A percentile compares a stretch with the other conserved stretches of the same genome.
These are phyloP conservation scores for Ophion ventricosus DNA, from an alignment of 2,888 invertebrate species.

Conservation along the genomic window DNA sequence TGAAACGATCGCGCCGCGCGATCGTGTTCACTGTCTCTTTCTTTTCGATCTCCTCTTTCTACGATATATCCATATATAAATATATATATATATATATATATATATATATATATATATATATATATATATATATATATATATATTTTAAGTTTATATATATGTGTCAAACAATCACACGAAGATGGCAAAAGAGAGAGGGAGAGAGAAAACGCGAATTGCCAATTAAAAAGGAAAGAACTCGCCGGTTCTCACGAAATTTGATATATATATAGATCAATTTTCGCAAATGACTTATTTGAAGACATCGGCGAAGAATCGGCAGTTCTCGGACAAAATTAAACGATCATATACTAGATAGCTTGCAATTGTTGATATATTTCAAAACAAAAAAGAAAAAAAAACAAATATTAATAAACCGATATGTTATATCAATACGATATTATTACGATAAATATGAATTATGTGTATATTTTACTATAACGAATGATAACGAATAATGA, in stretches of 20 bases:
- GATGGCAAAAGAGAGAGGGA: background rate
- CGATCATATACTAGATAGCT: slow-evolving; percentile 74
- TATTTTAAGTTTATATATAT: slow-evolving; percentile 3
- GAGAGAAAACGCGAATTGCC: background rate
- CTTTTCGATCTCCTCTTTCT: slow-evolving; percentile 24
- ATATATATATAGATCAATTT: slow-evolving; percentile 34
- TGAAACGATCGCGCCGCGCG: background rate
- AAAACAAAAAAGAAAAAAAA: slow-evolving; percentile 39
- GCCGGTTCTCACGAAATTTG: slow-evolving; percentile 19
- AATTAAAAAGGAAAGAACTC: slow-evolving; percentile 20
- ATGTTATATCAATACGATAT: slow-evolving; percentile 76
- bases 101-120: slow-evolving; percentile 25
- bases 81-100: slow-evolving; percentile 1
- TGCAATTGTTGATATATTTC: slow-evolving; percentile 76
- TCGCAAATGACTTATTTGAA: slow-evolving; percentile 57
- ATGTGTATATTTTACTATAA: slow-evolving; percentile 79
- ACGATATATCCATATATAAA: slow-evolving; percentile 10
- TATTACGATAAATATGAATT: slow-evolving; percentile 77
- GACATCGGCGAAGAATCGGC: slow-evolving; percentile 69
- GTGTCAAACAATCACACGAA: slow-evolving; percentile 27
- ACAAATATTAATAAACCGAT: slow-evolving; percentile 69
- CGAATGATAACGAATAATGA: slow-evolving; percentile 68
- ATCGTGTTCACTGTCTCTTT: slow-evolving; percentile 12
- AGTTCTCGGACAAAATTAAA: slow-evolving; percentile 69
- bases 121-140: background rate